These are phyloP conservation scores for Leuciscus idus DNA, from an alignment of 2,113 vertebrate genomes.

Conservation along the genomic window DNA sequence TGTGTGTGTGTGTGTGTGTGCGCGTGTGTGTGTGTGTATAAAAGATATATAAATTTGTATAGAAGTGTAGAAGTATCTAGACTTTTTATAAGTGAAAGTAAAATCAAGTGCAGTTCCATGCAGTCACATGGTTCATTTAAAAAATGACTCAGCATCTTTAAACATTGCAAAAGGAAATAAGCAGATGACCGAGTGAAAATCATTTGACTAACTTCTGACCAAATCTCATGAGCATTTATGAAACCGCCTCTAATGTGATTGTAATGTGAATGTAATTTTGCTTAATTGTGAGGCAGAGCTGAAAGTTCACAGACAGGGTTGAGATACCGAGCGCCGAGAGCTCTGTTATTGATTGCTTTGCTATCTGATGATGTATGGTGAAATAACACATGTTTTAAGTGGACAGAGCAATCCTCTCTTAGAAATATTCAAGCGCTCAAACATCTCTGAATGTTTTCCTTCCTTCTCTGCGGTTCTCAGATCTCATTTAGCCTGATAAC, in stretches of 20 bases:
- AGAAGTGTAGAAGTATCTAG: not conserved
- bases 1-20: no score
- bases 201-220: not conserved
- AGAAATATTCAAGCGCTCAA: not conserved
- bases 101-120: constrained; percentile 29
- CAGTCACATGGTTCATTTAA: not conserved
- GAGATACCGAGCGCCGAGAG: not conserved
- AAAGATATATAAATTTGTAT: no score
- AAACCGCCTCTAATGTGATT: not conserved
- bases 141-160: not conserved
- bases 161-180: no score
- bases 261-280: not conserved
- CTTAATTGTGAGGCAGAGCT: not conserved
- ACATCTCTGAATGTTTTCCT: not conserved
- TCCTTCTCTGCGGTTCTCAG: not conserved
- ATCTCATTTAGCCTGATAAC: not conserved
- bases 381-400: not conserved
- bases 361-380: not conserved
- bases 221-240: not conserved
- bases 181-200: not conserved
- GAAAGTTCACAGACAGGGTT: not conserved
- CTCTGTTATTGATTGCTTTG: not conserved
- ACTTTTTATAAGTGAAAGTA: constrained; percentile 27
- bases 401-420: not conserved
- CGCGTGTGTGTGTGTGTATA: no score